Base-by-base conservation (phyloP, 2,113 vertebrate species). In the Anas platyrhynchos region DNA sequence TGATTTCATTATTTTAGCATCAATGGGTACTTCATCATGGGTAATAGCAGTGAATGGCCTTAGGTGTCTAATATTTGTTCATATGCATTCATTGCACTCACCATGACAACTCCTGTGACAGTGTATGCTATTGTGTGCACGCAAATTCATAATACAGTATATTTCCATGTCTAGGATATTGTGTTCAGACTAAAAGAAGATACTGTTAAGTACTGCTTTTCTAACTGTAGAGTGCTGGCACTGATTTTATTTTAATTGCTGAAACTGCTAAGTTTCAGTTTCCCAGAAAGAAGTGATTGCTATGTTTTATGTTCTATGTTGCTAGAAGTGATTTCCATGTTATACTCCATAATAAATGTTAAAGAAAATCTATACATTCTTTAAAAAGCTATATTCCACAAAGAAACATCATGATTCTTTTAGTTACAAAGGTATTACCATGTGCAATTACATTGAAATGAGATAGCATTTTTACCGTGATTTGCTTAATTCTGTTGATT, bases 31-130 rank as follows among this genome's bases (percentile, higher is more conserved):
- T 91, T 86, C 83, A 52, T 87, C 63, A 90, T 20, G 75, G 78
- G 91, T 79, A 75, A 83, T 55, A 71, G 56, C 79, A 91, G 26
- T 80, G 48, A 91, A 59, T 79, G 16, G 43, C 73, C 50, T 68
- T 76, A 68, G 78, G 54, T 94, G 9, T 75, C 87, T 90, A 65
- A 27, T 75, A 90, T 74, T 85, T 94, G 82, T 79, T 86, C 52
- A 50, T 54, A 83, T 62, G 36, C 72, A 83, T 75, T 88, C 46
- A 17, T 55, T 50, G 46, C 59, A 13, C 77, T 88, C 59, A 76
- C 67, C 25, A 34, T 61, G 68, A 71, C 73, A 94, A 62, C 62
- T 83, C 29, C 67, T 25, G 11, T 48, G 34, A 50, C 7, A 83
- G n/a, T 22, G 54, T 32, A 73, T 77, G 52, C 17, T 15, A 50